These are phyloP conservation scores for Drosophila cardini DNA, from an alignment of 1,140 invertebrate species.

Conservation along the genomic window DNA sequence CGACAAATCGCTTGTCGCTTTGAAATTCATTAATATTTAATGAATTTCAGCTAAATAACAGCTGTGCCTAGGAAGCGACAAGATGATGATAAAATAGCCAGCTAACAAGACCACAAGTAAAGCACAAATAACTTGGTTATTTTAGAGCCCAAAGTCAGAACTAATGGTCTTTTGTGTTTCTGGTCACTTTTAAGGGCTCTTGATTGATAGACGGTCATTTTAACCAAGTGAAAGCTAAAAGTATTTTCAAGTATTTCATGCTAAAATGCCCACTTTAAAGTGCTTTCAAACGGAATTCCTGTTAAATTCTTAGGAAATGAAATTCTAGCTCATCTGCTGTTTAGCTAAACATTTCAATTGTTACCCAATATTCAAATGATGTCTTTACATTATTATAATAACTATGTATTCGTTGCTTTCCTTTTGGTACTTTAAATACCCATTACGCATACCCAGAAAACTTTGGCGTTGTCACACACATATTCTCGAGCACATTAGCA, in stretches of 20 bases:
- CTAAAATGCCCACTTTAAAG: too few species aligned
- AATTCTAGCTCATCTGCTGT: background rate
- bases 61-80: conserved; percentile 47
- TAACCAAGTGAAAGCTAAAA: background rate
- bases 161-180: conserved; percentile 15
- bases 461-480: conserved; percentile 10
- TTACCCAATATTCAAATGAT: conserved; percentile 1
- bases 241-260: background rate
- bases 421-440: conserved; percentile 45
- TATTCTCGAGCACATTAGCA: conserved; percentile 64
- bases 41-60: conserved; percentile 59
- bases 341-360: background rate
- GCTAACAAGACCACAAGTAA: conserved; percentile 49
- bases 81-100: conserved; percentile 22
- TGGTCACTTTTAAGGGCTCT: conserved; percentile 46
- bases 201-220: conserved; percentile 59
- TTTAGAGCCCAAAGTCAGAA: conserved; percentile 10
- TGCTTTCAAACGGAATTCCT: too few species aligned
- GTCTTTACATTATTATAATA: background rate
- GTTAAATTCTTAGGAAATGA: too few species aligned
- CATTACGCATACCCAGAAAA: conserved; percentile 7
- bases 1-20: conserved; percentile 66
- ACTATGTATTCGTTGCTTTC: conserved; percentile 19
- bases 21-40: conserved; percentile 76
- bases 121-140: conserved; percentile 21